Evolutionary conservation across 2,888 invertebrate species (phyloP).

Genomic region (Ashinkailepas kermadecensis): DNA sequence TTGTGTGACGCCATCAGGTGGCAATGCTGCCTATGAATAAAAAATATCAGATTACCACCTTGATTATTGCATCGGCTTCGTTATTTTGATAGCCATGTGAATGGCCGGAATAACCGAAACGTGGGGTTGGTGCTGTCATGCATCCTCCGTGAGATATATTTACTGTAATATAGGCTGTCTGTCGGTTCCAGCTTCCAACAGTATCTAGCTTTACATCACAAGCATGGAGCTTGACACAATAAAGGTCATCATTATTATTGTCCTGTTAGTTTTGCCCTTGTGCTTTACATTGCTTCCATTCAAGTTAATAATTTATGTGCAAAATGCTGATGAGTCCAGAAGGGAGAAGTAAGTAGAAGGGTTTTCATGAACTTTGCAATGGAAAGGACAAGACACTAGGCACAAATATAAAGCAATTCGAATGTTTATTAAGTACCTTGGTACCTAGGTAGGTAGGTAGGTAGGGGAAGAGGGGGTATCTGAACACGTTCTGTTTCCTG

Average conservation of each 20-base stretch:
- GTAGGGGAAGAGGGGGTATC: neutral
- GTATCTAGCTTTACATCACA: neutral
- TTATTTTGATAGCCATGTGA: no score
- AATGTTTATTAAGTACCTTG: neutral
- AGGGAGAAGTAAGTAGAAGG: neutral
- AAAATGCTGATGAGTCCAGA: neutral
- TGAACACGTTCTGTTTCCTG: no score
- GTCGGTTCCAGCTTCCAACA: no score
- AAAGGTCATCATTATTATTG: neutral
- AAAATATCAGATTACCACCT: no score
- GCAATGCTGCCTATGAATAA: no score
- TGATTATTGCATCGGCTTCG: no score
- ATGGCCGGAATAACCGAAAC: no score
- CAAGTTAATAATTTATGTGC: neutral
- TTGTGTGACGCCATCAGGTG: no score
- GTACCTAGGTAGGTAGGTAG: neutral
- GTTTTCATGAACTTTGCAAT: neutral
- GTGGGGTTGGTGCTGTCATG: no score
- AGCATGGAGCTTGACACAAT: neutral
- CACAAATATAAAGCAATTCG: neutral
- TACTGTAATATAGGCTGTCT: no score
- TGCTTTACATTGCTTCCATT: neutral
- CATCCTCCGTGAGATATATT: no score
- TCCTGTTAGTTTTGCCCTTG: neutral
- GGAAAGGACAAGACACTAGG: no score